phyloP scores from a whole-genome alignment of 2,113 vertebrate genomes.

The Lasiurus cinereus region DNA sequence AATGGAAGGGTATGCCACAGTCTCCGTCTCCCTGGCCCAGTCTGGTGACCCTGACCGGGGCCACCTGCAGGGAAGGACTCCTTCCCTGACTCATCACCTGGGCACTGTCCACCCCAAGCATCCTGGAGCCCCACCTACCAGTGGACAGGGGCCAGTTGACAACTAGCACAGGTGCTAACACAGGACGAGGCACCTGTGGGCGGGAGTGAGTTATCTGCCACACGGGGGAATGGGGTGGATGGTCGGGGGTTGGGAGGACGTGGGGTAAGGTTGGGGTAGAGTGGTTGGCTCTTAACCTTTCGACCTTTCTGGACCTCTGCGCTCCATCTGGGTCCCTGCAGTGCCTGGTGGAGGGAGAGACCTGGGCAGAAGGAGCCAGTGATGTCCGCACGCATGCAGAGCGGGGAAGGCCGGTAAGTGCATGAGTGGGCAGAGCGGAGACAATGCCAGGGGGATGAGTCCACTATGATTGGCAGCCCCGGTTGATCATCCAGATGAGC shows the following conservation, averaged over 20 bases:
- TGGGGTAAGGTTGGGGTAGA: fast-evolving
- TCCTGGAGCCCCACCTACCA: background rate
- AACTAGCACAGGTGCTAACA: background rate
- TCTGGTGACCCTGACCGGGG: background rate
- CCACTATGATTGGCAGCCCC: too few species aligned
- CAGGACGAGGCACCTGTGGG: background rate
- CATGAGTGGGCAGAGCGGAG: fast-evolving
- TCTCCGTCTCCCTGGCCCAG: fast-evolving
- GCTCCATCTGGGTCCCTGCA: background rate
- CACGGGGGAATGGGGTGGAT: too few species aligned
- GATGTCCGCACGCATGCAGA: background rate
- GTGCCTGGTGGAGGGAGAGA: background rate
- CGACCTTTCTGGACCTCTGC: background rate
- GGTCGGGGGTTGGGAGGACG: background rate
- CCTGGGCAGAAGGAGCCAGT: background rate
- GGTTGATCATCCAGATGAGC: background rate
- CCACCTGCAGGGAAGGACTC: background rate
- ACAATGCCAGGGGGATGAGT: too few species aligned
- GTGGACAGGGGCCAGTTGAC: background rate
- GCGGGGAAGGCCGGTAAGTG: background rate
- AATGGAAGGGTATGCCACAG: background rate
- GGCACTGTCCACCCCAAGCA: background rate
- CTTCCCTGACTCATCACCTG: background rate
- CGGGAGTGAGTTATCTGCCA: background rate
- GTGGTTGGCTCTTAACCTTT: background rate